Conservation (phyloP, 2,797 vertebrate species). For the Pantherophis alleghaniensis region DNA sequence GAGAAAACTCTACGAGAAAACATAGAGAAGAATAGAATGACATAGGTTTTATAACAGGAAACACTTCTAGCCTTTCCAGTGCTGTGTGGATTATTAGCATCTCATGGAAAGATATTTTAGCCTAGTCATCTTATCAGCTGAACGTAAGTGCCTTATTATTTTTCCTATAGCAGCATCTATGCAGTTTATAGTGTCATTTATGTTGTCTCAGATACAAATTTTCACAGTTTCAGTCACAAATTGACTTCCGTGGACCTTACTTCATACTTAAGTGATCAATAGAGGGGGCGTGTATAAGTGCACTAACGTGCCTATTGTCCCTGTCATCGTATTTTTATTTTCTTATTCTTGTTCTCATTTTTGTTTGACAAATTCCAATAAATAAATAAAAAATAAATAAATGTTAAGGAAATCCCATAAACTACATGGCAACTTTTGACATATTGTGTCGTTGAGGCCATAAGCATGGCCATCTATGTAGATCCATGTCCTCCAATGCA, state of each 20-base stretch:
- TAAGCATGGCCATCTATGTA: background rate
- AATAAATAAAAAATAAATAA: too few relatives aligned
- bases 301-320: too few relatives aligned
- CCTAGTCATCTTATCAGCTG: background rate
- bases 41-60: background rate
- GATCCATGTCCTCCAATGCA: background rate
- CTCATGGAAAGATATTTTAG: background rate
- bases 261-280: too few relatives aligned
- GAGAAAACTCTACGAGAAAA: background rate
- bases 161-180: background rate
- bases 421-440: background rate
- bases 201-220: too few relatives aligned
- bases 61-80: background rate
- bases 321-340: too few relatives aligned
- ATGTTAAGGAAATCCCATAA: background rate
- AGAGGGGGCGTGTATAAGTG: too few relatives aligned
- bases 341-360: too few relatives aligned
- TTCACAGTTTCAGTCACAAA: too few relatives aligned
- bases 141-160: background rate
- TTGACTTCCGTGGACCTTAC: too few relatives aligned
- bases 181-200: background rate
- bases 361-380: too few relatives aligned
- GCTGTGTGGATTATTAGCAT: background rate
- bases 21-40: background rate
- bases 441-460: background rate